Evolutionary conservation across 1,140 invertebrate genomes (phyloP), one percentile per base, ranked within the genome.

Genomic region (Andricus grossulariae): DNA sequence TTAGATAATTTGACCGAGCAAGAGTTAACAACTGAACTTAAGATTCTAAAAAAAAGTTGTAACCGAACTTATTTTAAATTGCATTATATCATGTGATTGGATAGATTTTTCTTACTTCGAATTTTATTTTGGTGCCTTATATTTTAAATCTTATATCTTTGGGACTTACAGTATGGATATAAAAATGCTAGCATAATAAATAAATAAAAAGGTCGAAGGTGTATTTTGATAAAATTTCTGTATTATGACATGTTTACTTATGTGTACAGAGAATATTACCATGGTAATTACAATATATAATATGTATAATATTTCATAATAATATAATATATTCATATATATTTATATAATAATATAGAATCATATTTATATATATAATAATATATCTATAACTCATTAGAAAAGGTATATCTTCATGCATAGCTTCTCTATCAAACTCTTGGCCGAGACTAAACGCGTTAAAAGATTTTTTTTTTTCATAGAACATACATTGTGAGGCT

Each of bases 211-310:
- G 21, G 16, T 4, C 15, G 16, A 32, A 32, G 18, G 6, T n/a
- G 71, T 83, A 77, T 86, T 87, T 85, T 88, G 79, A 87, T 86
- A 87, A 85, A 87, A 85, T 88, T 85, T 80, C 86, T 86, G 82
- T 88, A 84, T 88, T 85, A 87, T 86, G 85, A 89, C 83, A 84
- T 85, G 86, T 86, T 60, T 81, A 75, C 81, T 87, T 81, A 82
- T 84, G 87, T 88, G 82, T 89, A 88, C 87, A 87, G 85, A 86
- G 84, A 87, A 88, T 88, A 88, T 84, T 88, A 85, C 84, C 84
- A 86, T 76, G 77, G 78, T 88, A 89, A 88, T 89, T 89, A 89
- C 88, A 90, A 86, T 86, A 85, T 83, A 85, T 86, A 79, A 79
- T 83, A 84, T 32, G 19, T 32, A 60, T 60, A 60, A 60, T 60